A percentile compares a stretch with the other conserved stretches of the same genome.
Evolutionary conservation across 2,113 vertebrate genomes (phyloP).

Genomic region (Lepus europaeus): DNA sequence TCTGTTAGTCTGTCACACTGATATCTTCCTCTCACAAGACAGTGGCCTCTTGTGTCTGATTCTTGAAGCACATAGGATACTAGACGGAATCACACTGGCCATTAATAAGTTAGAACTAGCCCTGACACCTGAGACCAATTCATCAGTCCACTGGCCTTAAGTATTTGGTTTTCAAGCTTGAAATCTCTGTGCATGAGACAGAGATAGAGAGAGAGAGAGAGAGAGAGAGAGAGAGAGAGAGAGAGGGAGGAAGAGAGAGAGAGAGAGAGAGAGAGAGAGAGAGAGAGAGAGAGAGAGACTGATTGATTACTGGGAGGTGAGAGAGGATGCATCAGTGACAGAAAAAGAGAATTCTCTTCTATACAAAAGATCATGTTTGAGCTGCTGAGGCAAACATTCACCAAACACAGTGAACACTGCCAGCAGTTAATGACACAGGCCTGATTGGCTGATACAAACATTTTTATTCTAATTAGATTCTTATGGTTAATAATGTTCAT

Average conservation of each 20-base stretch:
- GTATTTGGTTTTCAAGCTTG: background rate
- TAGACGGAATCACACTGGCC: background rate
- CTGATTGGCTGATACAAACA: constrained; percentile 26
- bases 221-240: background rate
- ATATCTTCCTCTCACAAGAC: background rate
- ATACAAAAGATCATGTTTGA: constrained; percentile 47
- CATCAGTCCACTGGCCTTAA: background rate
- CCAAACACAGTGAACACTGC: background rate
- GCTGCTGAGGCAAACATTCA: constrained; percentile 14
- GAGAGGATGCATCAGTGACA: background rate
- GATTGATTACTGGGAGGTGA: too few relatives aligned
- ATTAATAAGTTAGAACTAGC: constrained; percentile 40
- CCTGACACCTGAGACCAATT: background rate
- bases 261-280: background rate
- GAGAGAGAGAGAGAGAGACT: background rate
- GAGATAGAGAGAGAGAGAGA: fast-evolving
- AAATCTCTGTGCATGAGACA: too few relatives aligned
- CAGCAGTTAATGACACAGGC: background rate
- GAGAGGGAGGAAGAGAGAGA: background rate
- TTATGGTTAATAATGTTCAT: background rate
- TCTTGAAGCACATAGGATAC: background rate
- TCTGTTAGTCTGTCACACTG: background rate
- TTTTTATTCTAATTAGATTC: constrained; percentile 49
- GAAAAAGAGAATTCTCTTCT: background rate
- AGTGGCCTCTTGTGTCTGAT: background rate